Evolutionary conservation across 1,140 invertebrate genomes (phyloP).

Genomic region (Bombus pyrosoma): DNA sequence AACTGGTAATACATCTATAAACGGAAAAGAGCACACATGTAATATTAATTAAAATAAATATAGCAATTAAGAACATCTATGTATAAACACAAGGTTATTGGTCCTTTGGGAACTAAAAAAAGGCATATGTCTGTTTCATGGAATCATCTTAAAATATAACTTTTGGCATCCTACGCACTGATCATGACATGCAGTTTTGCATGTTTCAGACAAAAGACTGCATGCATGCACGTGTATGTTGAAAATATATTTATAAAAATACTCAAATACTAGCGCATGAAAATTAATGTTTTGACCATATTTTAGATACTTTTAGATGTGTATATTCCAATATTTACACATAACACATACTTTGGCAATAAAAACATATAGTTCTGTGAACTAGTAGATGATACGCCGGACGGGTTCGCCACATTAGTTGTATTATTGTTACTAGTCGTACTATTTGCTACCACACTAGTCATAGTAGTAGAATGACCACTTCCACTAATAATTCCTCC

Average conservation of each 20-base stretch:
- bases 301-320: background rate
- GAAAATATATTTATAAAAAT: background rate
- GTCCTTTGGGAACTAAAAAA: background rate
- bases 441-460: conserved; percentile 77
- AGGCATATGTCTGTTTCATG: background rate
- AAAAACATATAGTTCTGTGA: conserved; percentile 84
- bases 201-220: conserved; percentile 8
- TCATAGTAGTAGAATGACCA: conserved; percentile 78
- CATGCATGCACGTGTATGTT: too few species aligned
- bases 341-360: conserved; percentile 82
- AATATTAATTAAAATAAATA: conserved; percentile 23
- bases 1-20: conserved; percentile 85
- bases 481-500: conserved; percentile 79
- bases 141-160: conserved; percentile 31
- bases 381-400: conserved; percentile 75
- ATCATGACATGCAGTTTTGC: conserved; percentile 22
- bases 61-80: background rate
- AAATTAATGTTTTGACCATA: background rate
- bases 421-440: conserved; percentile 79
- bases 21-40: conserved; percentile 47
- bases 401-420: conserved; percentile 78
- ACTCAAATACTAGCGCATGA: background rate
- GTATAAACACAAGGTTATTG: background rate
- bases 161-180: conserved; percentile 34
- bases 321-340: background rate